These are phyloP conservation scores for Plagiodera versicolora DNA, from an alignment of 2,888 invertebrate genomes.

Conservation along the genomic window DNA sequence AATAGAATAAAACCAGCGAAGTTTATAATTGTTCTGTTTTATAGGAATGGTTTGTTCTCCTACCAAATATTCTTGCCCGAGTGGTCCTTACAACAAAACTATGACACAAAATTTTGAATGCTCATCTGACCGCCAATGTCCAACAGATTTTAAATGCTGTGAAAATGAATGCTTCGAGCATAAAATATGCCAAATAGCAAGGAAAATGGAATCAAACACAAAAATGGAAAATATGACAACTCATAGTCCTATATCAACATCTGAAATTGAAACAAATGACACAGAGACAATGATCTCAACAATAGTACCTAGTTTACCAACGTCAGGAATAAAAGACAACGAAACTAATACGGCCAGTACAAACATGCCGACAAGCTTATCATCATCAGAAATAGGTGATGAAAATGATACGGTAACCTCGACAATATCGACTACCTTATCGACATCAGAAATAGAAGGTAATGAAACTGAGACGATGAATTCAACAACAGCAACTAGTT, in stretches of 20 bases:
- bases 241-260: not conserved
- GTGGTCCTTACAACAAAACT: slow-evolving; percentile 8
- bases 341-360: too few species aligned
- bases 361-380: too few species aligned
- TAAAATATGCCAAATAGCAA: slow-evolving; percentile 26
- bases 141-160: slow-evolving; percentile 31
- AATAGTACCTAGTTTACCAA: too few species aligned
- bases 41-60: not conserved
- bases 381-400: too few species aligned
- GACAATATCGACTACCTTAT: not conserved
- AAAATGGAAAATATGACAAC: not conserved
- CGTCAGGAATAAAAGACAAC: too few species aligned
- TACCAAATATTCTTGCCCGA: not conserved
- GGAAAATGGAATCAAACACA: not conserved
- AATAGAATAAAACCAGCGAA: not conserved
- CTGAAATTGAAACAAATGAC: not conserved
- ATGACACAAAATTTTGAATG: slow-evolving; percentile 26
- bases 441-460: too few species aligned
- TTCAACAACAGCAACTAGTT: too few species aligned
- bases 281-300: not conserved
- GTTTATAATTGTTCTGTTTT: not conserved
- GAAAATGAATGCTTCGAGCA: slow-evolving; percentile 25
- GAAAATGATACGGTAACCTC: not conserved
- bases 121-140: slow-evolving; percentile 29
- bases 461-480: too few species aligned